Base-by-base conservation (phyloP, 2,113 vertebrate genomes). In the Haemorhous mexicanus region DNA sequence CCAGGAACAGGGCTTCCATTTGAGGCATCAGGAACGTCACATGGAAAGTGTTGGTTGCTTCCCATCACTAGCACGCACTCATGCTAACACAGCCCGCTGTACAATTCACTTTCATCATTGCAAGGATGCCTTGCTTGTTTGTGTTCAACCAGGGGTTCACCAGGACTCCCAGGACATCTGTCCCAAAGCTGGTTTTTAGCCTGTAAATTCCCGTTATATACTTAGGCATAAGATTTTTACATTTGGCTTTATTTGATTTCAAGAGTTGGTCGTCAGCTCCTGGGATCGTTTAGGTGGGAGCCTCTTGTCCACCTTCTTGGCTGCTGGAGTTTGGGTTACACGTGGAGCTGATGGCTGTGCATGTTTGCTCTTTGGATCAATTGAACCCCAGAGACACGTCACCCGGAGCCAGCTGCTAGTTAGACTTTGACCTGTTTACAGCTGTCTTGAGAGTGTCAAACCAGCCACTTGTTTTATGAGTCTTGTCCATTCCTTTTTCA, bases 371-470 rank as follows among this genome's bases (percentile, higher is more conserved):
- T 39, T 26, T 87, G 43, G 28, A 41, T 69, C 52, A 58, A 3
- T 21, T 24, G n/a, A 35, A 35, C 52, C 13, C 83, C 50, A n/a
- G 59, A 37, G 49, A 73, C 41, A 22, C 2, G 10, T 64, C 27
- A 55, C 43, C 79, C 0, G 0, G 43, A 74, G 39, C 23, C 47
- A 47, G 55, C 15, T 1, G 2, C 46, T 56, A 7, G 24, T 66
- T 88, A 50, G 55, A 53, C 28, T 74, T 69, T 47, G 53, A 24
- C 28, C 7, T 55, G 14, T 63, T 91, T 32, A 18, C n/a, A 41
- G 20, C 52, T 74, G n/a, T 69, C 47, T 67, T 55, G 47, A 70
- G 32, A 35, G 52, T 75, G 26, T 32, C 43, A 58, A 32, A 37
- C 13, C 24, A 66, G 33, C 9, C 28, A 16, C 9, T 30, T 44